phyloP scores from a whole-genome alignment of 2,797 vertebrate species.

The Pteronotus mesoamericanus region DNA sequence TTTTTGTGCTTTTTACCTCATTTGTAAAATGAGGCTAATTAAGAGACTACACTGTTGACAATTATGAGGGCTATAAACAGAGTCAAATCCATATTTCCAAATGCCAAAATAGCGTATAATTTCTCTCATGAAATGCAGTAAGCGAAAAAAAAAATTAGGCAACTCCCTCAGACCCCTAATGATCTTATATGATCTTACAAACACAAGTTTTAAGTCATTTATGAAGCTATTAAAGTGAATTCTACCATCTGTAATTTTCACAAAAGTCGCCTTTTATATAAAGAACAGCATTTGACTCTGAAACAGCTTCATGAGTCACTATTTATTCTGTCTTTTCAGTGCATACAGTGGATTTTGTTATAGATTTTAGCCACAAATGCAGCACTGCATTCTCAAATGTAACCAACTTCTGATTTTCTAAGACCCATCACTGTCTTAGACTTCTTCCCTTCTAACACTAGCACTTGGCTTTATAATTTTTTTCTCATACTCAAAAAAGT shows the following conservation, averaged over 20 bases:
- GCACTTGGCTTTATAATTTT: not conserved
- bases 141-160: not conserved
- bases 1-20: not conserved
- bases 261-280: not conserved
- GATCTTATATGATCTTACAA: not conserved
- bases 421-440: not conserved
- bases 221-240: slow-evolving; percentile 26
- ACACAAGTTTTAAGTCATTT: not conserved
- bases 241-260: slow-evolving; percentile 4
- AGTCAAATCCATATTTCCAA: not conserved
- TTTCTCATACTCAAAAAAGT: not conserved
- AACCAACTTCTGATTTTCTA: not conserved
- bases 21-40: not conserved
- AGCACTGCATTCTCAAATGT: not conserved
- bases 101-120: not conserved
- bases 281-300: slow-evolving; percentile 18
- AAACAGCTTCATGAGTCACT: not conserved
- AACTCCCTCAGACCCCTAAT: not conserved
- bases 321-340: not conserved
- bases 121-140: slow-evolving; percentile 11
- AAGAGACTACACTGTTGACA: not conserved
- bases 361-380: not conserved
- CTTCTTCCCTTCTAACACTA: not conserved
- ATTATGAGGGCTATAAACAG: not conserved
- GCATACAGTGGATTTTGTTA: not conserved